Evolutionary conservation across 2,113 vertebrate genomes (phyloP).

Genomic region (Nothobranchius kuhntae): DNA sequence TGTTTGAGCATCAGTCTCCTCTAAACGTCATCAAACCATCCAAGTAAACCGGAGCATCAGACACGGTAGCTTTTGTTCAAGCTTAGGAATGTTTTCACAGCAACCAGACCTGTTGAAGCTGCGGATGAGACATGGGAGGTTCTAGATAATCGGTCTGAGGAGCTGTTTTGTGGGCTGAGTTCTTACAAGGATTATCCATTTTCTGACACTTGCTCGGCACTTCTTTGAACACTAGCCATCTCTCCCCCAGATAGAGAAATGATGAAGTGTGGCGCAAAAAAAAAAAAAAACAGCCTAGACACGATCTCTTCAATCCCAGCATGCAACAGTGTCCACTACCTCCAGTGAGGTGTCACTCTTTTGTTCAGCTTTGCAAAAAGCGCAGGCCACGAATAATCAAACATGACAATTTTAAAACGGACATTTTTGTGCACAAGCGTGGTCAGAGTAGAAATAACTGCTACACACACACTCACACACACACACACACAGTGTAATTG

Average conservation of each 20-base stretch:
- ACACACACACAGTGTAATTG: slow-evolving; percentile 39
- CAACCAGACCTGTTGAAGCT: not conserved
- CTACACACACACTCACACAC: slow-evolving; percentile 21
- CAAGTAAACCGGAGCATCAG: not conserved
- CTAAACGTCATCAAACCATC: slow-evolving; percentile 2
- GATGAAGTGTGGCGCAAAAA: slow-evolving; percentile 35
- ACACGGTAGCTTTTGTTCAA: slow-evolving; percentile 11
- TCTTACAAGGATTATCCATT: slow-evolving; percentile 29
- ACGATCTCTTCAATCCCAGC: slow-evolving; percentile 44
- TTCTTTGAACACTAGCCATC: slow-evolving; percentile 25
- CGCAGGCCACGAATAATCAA: slow-evolving; percentile 49
- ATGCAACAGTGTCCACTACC: slow-evolving; percentile 56
- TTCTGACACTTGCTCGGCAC: slow-evolving; percentile 44
- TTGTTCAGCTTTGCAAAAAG: slow-evolving; percentile 57
- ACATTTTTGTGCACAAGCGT: slow-evolving; percentile 14
- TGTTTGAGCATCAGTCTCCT: slow-evolving; percentile 9
- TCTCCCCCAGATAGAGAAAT: slow-evolving; percentile 31
- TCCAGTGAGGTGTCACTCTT: slow-evolving; percentile 47
- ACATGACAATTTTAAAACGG: slow-evolving; percentile 57
- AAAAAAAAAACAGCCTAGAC: not conserved
- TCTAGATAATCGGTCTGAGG: slow-evolving; percentile 6
- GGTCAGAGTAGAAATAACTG: slow-evolving; percentile 28
- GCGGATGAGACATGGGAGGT: not conserved
- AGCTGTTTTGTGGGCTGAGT: slow-evolving; percentile 1
- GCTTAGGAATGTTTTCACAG: not conserved